Evolutionary conservation across 2,113 vertebrate genomes (phyloP).

Genomic region (Pandion haliaetus): DNA sequence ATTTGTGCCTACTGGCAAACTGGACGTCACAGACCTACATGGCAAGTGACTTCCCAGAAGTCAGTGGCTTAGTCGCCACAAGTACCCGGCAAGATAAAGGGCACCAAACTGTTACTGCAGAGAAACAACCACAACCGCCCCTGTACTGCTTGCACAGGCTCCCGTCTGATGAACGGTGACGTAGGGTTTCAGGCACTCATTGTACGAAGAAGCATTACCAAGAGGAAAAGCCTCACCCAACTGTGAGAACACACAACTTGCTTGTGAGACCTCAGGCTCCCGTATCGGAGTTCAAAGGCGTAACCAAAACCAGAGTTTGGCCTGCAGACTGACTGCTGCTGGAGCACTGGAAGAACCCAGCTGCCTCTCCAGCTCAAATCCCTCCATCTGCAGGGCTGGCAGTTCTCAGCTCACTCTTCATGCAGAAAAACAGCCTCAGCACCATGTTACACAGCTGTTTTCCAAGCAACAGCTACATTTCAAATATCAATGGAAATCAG

Average conservation of each 20-base stretch:
- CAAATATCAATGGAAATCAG: not conserved
- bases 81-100: not conserved
- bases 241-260: not conserved
- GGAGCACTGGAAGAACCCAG: not conserved
- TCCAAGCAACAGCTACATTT: not conserved
- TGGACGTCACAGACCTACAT: accelerated
- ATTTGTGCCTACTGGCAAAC: not conserved
- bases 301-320: not conserved
- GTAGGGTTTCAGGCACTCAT: not conserved
- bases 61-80: not conserved
- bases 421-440: not conserved
- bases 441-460: not conserved
- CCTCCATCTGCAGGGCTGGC: not conserved
- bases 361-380: not conserved
- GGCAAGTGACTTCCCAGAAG: not conserved
- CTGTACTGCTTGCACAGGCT: not conserved
- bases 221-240: not conserved
- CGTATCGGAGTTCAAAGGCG: not conserved
- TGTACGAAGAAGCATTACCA: not conserved
- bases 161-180: accelerated
- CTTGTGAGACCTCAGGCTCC: not conserved
- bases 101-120: not conserved
- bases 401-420: not conserved
- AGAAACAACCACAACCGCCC: not conserved
- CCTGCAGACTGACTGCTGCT: not conserved